Percentiles rank a stretch among this genome's conserved stretches.
phyloP scores from a whole-genome alignment of 2,888 invertebrate species.

The Emmelina monodactyla region DNA sequence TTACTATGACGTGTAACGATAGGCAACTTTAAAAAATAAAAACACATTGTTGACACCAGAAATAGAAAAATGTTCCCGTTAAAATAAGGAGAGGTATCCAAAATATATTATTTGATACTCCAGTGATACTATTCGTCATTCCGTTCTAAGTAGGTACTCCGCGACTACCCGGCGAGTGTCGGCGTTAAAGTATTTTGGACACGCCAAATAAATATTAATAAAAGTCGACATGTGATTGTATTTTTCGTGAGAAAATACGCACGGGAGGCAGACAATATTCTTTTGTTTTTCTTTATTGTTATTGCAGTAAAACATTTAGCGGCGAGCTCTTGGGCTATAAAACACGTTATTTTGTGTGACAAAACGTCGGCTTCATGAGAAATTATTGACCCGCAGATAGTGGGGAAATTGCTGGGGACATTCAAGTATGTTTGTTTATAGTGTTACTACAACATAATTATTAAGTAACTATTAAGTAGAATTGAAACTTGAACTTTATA shows the following conservation, averaged over 20 bases:
- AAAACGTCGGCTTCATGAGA: constrained; percentile 64
- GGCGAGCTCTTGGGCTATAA: constrained; percentile 45
- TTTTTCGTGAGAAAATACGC: constrained; percentile 49
- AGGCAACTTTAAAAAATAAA: no score
- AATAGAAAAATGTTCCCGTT: no score
- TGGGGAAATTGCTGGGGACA: constrained; percentile 53
- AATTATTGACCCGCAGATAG: constrained; percentile 64
- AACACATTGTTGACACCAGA: no score
- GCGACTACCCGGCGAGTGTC: constrained; percentile 16
- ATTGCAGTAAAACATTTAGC: constrained; percentile 63
- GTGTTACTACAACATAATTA: no score
- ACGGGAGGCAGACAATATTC: constrained; percentile 48
- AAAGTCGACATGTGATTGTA: constrained; percentile 42
- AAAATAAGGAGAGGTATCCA: no score
- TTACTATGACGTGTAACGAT: no score
- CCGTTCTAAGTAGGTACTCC: no score
- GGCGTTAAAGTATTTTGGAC: constrained; percentile 44
- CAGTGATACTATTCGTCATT: no score
- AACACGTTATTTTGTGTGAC: constrained; percentile 66
- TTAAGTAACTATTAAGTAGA: no score
- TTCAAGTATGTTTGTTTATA: no score
- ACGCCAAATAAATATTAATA: constrained; percentile 55
- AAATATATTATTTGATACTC: no score
- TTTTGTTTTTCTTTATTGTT: constrained; percentile 65
- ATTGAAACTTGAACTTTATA: no score